Evolutionary conservation across 2,113 vertebrate genomes (phyloP), one percentile per base, ranked within the genome.

Genomic region (Ahaetulla prasina): DNA sequence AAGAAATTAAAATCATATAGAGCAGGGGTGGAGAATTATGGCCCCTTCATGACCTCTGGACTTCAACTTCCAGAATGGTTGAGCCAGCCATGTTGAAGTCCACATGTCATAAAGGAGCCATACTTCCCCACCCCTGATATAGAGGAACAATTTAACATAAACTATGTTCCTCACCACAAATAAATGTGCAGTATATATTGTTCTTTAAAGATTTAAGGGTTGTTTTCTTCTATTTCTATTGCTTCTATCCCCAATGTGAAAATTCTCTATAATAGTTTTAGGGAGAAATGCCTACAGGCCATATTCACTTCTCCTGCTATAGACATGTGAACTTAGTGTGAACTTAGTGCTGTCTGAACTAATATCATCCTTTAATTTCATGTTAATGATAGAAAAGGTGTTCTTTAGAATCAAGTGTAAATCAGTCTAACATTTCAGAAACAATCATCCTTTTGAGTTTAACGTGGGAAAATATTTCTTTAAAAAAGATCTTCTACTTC

Each of bases 301-400:
- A 96, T 68, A 91, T 80, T 47, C 86, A 93, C 89, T 90, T 8
- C 80, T 39, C 74, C 18, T 50, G 0, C 95, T 93, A 93, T 89
- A 91, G 60, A 92, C 63, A 35, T 68, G 30, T 35, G 20, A 91
- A 43, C 30, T 35, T 68, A 68, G 16, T 22, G 18, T 80, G 68
- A 80, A 80, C n/a, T 39, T 80, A 22, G 68, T 80, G 74, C 47
- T 88, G 60, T 47, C 50, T 88, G n/a, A 89, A 68, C 50, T 86
- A 86, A 60, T 85, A 85, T 86, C 52, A 86, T 35, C 47, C 55
- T 50, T 86, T 84, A 90, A 90, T 55, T 63, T 92, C 23, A 89
- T 89, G 47, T 22, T 92, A 54, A 91, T 91, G 80, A 30, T 74
- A 55, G 39, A 92, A 53, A 93, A 53, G 47, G 87, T 89, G 49